A percentile compares a stretch with the other conserved stretches of the same genome.
Evolutionary conservation across 2,113 vertebrate genomes (phyloP).

Genomic region (Colistium nudipinnis): DNA sequence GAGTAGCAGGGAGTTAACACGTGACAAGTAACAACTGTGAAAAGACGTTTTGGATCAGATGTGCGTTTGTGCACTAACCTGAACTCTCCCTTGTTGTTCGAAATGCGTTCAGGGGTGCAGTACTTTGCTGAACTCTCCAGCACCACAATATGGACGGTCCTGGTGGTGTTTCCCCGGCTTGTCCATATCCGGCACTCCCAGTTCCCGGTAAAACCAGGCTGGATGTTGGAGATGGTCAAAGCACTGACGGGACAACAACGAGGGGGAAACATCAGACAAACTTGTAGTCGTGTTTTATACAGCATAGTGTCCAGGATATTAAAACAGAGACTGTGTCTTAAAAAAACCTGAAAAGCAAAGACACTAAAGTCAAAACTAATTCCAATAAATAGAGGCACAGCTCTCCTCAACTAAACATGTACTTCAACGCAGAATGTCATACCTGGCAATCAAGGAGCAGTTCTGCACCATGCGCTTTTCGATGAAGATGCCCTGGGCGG

Average conservation of each 20-base stretch:
- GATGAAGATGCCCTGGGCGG: constrained; percentile 93
- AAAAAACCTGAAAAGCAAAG: not conserved
- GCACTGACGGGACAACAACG: constrained; percentile 77
- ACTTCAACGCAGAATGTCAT: constrained; percentile 13
- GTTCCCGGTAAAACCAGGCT: constrained; percentile 93
- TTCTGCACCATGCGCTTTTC: constrained; percentile 97
- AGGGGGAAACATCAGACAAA: not conserved
- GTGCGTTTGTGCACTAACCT: constrained; percentile 80
- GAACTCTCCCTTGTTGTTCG: constrained; percentile 98
- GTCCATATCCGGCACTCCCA: constrained; percentile 96
- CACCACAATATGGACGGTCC: constrained; percentile 93
- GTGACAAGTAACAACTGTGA: no score
- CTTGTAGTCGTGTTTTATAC: constrained; percentile 17
- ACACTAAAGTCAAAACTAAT: no score
- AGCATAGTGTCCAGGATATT: no score
- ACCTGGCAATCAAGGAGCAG: constrained; percentile 97
- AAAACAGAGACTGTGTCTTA: not conserved
- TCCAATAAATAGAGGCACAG: not conserved
- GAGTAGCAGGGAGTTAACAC: no score
- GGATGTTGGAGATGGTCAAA: constrained; percentile 96
- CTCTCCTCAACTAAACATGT: not conserved
- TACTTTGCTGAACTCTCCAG: constrained; percentile 95
- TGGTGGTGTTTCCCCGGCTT: constrained; percentile 93
- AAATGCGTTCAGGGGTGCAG: constrained; percentile 89
- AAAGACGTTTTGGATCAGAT: not conserved